Evolutionary conservation across 2,888 invertebrate genomes (phyloP).

Genomic region (Orthosia incerta): DNA sequence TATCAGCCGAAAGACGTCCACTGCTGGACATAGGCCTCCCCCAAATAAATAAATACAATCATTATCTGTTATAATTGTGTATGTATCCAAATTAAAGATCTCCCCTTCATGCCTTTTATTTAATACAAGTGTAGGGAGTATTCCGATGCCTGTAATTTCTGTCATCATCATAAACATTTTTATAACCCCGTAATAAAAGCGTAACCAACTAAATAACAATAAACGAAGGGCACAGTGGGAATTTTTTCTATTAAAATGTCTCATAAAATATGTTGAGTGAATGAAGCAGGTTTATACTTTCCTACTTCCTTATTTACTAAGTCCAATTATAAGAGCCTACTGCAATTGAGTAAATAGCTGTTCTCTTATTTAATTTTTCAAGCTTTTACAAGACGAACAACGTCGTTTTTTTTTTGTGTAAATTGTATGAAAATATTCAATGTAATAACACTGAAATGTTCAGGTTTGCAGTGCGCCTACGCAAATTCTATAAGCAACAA

Average conservation of each 20-base stretch:
- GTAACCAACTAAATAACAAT: constrained; percentile 60
- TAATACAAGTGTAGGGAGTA: constrained; percentile 23
- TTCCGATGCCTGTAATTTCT: constrained; percentile 52
- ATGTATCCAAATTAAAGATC: constrained; percentile 24
- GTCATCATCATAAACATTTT: constrained; percentile 63
- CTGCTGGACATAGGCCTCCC: no score
- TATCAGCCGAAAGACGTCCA: no score
- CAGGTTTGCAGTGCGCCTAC: constrained; percentile 63
- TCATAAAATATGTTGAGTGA: constrained; percentile 43
- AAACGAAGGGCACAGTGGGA: constrained; percentile 50
- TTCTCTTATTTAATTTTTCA: background rate
- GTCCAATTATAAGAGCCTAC: constrained; percentile 21
- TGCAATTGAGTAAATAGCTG: background rate
- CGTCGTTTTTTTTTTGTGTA: no score
- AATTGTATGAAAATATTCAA: background rate
- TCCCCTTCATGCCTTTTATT: constrained; percentile 27
- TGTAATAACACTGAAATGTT: constrained; percentile 9
- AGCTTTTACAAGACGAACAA: background rate
- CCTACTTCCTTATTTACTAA: constrained; percentile 15
- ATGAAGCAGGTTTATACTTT: constrained; percentile 8
- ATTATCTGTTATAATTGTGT: constrained; percentile 7
- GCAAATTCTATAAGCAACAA: constrained; percentile 62
- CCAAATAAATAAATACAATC: no score
- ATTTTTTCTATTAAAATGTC: constrained; percentile 54
- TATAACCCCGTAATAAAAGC: constrained; percentile 62